A percentile compares a stretch with the other conserved stretches of the same genome.
These are phyloP conservation scores for Myathropa florea DNA, from an alignment of 2,888 invertebrate genomes.

Conservation along the genomic window DNA sequence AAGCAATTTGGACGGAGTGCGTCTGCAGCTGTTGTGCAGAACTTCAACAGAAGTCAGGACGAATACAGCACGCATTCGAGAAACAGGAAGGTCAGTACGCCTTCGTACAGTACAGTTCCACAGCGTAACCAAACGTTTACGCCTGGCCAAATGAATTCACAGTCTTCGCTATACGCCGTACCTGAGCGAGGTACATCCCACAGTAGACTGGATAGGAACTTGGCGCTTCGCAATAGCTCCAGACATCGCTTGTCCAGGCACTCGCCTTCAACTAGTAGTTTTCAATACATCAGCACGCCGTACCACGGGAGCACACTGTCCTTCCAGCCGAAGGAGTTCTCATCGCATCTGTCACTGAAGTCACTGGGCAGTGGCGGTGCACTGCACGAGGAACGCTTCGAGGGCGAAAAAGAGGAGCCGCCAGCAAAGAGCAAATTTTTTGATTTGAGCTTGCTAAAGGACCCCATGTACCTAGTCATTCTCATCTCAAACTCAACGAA, in stretches of 20 bases:
- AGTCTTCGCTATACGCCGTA: slow-evolving; percentile 86
- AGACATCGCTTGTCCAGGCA: slow-evolving; percentile 83
- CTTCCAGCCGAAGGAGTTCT: slow-evolving; percentile 88
- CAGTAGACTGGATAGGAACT: slow-evolving; percentile 74
- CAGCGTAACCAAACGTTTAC: slow-evolving; percentile 80
- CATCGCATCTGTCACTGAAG: slow-evolving; percentile 88
- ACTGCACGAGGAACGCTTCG: slow-evolving; percentile 74
- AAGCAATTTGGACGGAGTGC: slow-evolving; percentile 85
- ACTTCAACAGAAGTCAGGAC: slow-evolving; percentile 80
- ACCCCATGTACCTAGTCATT: slow-evolving; percentile 91
- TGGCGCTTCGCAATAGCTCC: slow-evolving; percentile 77
- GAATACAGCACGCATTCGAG: slow-evolving; percentile 80
- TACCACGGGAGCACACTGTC: slow-evolving; percentile 92
- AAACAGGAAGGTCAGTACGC: slow-evolving; percentile 84
- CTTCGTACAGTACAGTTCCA: slow-evolving; percentile 81
- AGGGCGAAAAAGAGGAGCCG: slow-evolving; percentile 65
- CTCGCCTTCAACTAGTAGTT: slow-evolving; percentile 90
- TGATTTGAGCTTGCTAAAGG: slow-evolving; percentile 87
- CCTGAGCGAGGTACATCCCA: slow-evolving; percentile 83
- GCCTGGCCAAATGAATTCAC: slow-evolving; percentile 84
- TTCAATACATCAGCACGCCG: slow-evolving; percentile 91
- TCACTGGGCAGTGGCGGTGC: slow-evolving; percentile 83
- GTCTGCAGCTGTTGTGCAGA: slow-evolving; percentile 86
- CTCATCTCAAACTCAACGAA: slow-evolving; percentile 92
- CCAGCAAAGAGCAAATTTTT: slow-evolving; percentile 83